Evolutionary conservation across 2,888 invertebrate species (phyloP).

Genomic region (Teinopalpus imperialis): DNA sequence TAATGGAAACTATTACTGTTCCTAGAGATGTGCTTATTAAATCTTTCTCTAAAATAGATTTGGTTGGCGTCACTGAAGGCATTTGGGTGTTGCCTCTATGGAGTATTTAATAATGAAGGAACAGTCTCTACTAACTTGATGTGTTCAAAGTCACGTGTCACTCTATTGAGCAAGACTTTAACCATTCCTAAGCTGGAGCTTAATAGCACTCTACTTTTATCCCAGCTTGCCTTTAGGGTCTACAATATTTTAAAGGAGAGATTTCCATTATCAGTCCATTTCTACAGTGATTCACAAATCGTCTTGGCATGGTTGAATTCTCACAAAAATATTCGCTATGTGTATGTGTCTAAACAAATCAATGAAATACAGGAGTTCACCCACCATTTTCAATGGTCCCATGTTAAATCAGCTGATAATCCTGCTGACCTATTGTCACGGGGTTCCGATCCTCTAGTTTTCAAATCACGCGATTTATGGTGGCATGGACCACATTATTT

Average conservation of each 20-base stretch:
- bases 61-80: not conserved
- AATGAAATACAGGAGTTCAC: too few relatives aligned
- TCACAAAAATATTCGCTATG: too few relatives aligned
- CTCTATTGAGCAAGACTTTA: not conserved
- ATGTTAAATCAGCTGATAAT: too few relatives aligned
- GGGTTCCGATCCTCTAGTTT: not conserved
- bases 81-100: not conserved
- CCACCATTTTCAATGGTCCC: too few relatives aligned
- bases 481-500: not conserved
- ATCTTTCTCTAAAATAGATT: not conserved
- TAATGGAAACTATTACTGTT: not conserved
- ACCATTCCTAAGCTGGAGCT: not conserved
- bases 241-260: not conserved
- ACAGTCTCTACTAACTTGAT: not conserved
- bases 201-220: not conserved
- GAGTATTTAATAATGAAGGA: not conserved
- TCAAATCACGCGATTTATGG: not conserved
- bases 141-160: not conserved
- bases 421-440: too few relatives aligned
- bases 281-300: not conserved
- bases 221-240: not conserved
- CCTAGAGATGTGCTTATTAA: not conserved
- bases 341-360: not conserved
- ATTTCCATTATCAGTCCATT: not conserved
- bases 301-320: not conserved